Evolutionary conservation across 1,140 invertebrate species (phyloP).

Genomic region (Heliconius eleuchia): DNA sequence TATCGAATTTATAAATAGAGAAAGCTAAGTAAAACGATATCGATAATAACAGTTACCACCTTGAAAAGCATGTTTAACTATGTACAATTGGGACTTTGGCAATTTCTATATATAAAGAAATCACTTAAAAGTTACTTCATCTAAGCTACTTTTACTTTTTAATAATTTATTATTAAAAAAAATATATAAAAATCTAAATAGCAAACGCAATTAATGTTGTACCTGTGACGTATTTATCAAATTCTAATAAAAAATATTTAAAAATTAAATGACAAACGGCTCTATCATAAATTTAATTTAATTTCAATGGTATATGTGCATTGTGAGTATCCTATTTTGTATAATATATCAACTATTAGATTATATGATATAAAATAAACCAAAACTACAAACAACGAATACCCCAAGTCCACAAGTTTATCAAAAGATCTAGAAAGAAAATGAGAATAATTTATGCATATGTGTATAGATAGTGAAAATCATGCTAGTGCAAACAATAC

Average conservation of each 20-base stretch:
- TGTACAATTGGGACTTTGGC: neutral
- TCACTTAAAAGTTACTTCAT: too few species aligned
- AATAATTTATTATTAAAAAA: too few species aligned
- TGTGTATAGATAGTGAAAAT: conserved; percentile 22
- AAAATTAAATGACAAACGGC: too few species aligned
- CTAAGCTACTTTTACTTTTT: too few species aligned
- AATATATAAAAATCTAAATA: too few species aligned
- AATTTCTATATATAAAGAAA: neutral
- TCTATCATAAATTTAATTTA: too few species aligned
- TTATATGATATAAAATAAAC: neutral
- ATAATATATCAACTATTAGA: too few species aligned
- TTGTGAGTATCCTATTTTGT: too few species aligned
- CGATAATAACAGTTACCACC: neutral
- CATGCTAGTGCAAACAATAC: conserved; percentile 1
- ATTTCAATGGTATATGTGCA: too few species aligned
- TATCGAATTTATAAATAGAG: neutral
- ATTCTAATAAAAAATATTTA: too few species aligned
- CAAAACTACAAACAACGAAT: neutral
- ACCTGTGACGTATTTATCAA: too few species aligned
- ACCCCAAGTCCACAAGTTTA: neutral
- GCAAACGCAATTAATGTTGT: too few species aligned
- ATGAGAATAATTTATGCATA: neutral
- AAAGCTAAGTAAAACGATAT: neutral
- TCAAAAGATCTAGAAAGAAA: neutral
- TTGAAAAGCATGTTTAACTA: neutral